Evolutionary conservation across 2,113 vertebrate species (phyloP), one percentile per base, ranked within the genome.

Genomic region (Tragelaphus strepsiceros): DNA sequence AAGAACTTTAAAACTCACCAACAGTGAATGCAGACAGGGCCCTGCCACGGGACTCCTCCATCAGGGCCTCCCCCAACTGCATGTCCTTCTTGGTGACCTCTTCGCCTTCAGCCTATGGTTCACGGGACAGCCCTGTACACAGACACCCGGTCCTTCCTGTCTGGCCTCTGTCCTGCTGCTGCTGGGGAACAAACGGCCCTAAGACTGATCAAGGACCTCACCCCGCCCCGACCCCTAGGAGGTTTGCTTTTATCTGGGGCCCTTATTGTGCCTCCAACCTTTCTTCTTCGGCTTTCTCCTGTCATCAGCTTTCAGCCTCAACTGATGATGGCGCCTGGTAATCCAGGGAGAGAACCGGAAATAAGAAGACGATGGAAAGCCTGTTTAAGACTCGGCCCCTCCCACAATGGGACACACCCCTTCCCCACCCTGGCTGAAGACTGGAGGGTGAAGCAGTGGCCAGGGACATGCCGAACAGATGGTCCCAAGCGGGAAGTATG

Each of bases 241-340:
- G 32, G 46, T 22, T 77, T 28, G 30, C 51, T 96, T 22, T 35
- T 12, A 11, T 35, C 3, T 3, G 62, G 59, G 61, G 14, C 49
- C 15, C 46, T 64, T 51, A 49, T 64, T 49, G 17, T 19, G 14
- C n/a, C 5, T 13, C 26, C 53, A 39, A 24, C 81, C 26, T 67
- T 64, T 54, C 51, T 77, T 88, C 19, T 51, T 88, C 21, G 9
- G 32, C 11, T 39, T 39, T 78, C 32, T 53, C 22, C 12, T 53
- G 9, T 32, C 19, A 17, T 51, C 58, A 49, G 84, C 39, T 22
- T 59, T 80, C 53, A 15, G 87, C 8, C 39, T 91, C 53, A n/a
- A 53, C 64, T 24, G 12, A 30, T 6, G 5, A 28, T 8, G 7
- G 0, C 1, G 9, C 43, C 49, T 71, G 39, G 6, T 4, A 4